Evolutionary conservation across 2,888 invertebrate species (phyloP).

Genomic region (Pandemis corylana): DNA sequence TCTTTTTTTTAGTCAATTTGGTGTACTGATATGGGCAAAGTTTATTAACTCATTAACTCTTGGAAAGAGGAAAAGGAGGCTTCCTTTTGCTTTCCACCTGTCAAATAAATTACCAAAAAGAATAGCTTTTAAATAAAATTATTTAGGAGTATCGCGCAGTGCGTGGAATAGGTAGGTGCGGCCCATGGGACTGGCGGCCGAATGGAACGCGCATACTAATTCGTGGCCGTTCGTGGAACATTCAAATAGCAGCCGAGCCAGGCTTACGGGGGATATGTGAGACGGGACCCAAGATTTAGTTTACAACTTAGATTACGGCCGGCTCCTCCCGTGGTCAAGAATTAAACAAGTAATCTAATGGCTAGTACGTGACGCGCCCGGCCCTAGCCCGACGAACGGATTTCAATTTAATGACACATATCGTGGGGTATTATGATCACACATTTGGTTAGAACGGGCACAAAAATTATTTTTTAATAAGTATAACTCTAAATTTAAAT

Average conservation of each 20-base stretch:
- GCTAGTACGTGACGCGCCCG: conserved; percentile 66
- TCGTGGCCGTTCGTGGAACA: conserved; percentile 77
- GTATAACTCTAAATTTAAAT: not conserved
- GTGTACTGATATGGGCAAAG: too few species aligned
- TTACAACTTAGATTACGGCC: conserved; percentile 81
- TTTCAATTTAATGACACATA: conserved; percentile 56
- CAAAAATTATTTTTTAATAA: not conserved
- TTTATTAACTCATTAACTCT: too few species aligned
- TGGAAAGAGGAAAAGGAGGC: too few species aligned
- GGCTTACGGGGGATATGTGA: conserved; percentile 81
- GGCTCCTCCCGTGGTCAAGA: conserved; percentile 75
- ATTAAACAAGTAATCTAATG: conserved; percentile 80
- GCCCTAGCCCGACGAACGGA: conserved; percentile 53
- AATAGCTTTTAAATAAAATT: conserved; percentile 4
- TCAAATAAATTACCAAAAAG: too few species aligned
- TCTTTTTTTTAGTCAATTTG: too few species aligned
- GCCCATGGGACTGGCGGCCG: conserved; percentile 73
- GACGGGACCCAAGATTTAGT: conserved; percentile 81
- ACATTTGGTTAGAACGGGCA: not conserved
- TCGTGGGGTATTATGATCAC: conserved; percentile 4
- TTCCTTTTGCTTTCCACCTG: too few species aligned
- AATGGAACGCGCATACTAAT: conserved; percentile 83
- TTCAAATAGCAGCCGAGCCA: conserved; percentile 78
- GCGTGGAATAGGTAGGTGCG: conserved; percentile 69
- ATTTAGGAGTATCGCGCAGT: conserved; percentile 39